These are phyloP conservation scores for Clupea harengus DNA, from an alignment of 2,113 vertebrate genomes.

Conservation along the genomic window DNA sequence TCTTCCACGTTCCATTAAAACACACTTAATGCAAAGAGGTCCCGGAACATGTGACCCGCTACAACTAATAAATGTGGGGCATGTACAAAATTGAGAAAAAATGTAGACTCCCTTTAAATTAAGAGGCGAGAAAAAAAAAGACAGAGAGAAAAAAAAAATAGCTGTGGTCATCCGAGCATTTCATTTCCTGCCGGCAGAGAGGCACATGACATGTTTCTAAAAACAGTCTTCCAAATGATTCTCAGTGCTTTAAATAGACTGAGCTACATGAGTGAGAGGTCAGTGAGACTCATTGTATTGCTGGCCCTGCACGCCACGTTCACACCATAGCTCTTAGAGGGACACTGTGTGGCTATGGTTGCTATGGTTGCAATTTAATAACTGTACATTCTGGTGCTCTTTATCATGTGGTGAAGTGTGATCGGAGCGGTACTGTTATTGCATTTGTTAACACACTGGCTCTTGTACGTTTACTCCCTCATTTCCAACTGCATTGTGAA, in stretches of 20 bases:
- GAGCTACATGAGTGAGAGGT: slow-evolving; percentile 31
- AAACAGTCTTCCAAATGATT: slow-evolving; percentile 42
- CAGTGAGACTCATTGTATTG: slow-evolving; percentile 25
- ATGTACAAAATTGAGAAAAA: not conserved
- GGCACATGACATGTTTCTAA: slow-evolving; percentile 34
- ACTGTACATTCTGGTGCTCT: not conserved
- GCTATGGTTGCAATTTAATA: not conserved
- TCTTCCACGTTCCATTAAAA: not conserved
- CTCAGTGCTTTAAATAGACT: slow-evolving; percentile 42
- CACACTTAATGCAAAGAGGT: not conserved
- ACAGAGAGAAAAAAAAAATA: not conserved
- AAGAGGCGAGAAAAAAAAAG: not conserved
- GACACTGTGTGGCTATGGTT: not conserved
- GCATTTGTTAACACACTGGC: not conserved
- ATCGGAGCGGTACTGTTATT: not conserved
- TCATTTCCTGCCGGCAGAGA: slow-evolving; percentile 33
- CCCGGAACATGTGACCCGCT: not conserved
- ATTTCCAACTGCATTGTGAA: not conserved
- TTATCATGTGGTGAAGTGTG: not conserved
- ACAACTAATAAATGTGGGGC: slow-evolving; percentile 15
- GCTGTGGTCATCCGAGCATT: slow-evolving; percentile 11
- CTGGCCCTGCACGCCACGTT: no score
- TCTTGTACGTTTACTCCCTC: not conserved
- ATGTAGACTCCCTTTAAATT: not conserved
- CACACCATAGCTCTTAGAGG: not conserved